A percentile compares a stretch with the other conserved stretches of the same genome.
Evolutionary conservation across 2,888 invertebrate genomes (phyloP).

Genomic region (Lottia scabra): DNA sequence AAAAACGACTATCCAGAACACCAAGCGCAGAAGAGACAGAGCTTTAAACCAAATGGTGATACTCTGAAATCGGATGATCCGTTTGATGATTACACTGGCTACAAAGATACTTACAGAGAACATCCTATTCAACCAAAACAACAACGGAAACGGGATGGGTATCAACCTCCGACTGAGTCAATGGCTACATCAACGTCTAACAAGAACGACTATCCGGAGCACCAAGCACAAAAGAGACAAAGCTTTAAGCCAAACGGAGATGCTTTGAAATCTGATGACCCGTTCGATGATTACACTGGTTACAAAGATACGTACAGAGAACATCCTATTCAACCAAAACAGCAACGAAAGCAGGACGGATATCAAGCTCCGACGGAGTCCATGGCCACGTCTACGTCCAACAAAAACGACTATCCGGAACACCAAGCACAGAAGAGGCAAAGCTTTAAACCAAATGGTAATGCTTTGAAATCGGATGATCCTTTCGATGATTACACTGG

Average conservation of each 20-base stretch:
- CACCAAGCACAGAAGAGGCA: constrained; percentile 29
- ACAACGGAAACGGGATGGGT: neutral
- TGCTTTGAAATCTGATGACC: constrained; percentile 39
- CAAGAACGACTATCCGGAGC: neutral
- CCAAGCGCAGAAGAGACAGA: constrained; percentile 1
- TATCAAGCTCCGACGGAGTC: constrained; percentile 30
- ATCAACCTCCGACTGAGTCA: constrained; percentile 6
- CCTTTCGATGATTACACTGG: constrained; percentile 63
- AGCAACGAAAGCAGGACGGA: constrained; percentile 33
- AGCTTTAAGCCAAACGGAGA: neutral
- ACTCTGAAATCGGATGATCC: neutral
- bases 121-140: neutral
- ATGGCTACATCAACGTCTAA: constrained; percentile 8
- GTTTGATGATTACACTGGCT: constrained; percentile 15
- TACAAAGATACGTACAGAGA: constrained; percentile 57
- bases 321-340: constrained; percentile 48
- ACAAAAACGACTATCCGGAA: constrained; percentile 44
- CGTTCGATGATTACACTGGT: constrained; percentile 56
- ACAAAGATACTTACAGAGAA: constrained; percentile 10
- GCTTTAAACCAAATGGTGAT: neutral
- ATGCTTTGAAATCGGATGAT: constrained; percentile 39
- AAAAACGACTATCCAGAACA: constrained; percentile 11
- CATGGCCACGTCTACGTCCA: constrained; percentile 33
- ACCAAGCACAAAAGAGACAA: neutral
- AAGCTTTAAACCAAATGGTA: constrained; percentile 50